Evolutionary conservation across 2,888 invertebrate species (phyloP).

Genomic region (Apodemia hepburni): DNA sequence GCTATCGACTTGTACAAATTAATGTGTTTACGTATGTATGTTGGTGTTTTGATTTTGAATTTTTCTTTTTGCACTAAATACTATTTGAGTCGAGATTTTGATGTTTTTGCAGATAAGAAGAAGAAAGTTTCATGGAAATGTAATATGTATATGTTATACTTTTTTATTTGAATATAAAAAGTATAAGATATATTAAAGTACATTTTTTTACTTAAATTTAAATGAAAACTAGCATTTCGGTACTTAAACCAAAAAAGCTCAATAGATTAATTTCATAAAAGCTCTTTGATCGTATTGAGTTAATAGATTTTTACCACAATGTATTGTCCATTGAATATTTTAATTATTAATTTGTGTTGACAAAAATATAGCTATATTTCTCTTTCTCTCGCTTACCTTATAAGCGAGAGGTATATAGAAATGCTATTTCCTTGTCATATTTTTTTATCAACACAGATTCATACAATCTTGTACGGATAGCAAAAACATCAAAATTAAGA

Average conservation of each 20-base stretch:
- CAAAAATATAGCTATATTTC: neutral
- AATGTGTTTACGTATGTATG: conserved; percentile 5
- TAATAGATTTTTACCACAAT: neutral
- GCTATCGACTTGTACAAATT: conserved; percentile 7
- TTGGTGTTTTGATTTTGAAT: conserved; percentile 4
- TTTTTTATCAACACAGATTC: neutral
- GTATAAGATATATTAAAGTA: neutral
- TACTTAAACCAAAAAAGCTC: neutral
- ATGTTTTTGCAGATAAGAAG: neutral
- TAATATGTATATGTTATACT: neutral
- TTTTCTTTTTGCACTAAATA: conserved; percentile 6
- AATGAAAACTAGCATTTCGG: neutral
- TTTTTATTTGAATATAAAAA: neutral
- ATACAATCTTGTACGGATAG: neutral
- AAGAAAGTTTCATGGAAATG: neutral
- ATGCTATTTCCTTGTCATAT: neutral
- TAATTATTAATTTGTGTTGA: neutral
- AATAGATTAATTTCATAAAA: neutral
- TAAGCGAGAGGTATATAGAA: neutral
- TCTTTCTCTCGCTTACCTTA: neutral
- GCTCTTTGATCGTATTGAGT: neutral
- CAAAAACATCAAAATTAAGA: conserved; percentile 4
- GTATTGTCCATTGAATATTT: neutral
- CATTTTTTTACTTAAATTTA: no score
- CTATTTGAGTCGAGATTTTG: conserved; percentile 4